Evolutionary conservation across 2,797 vertebrate genomes (phyloP), one percentile per base, ranked within the genome.

Genomic region (Tenualosa ilisha): DNA sequence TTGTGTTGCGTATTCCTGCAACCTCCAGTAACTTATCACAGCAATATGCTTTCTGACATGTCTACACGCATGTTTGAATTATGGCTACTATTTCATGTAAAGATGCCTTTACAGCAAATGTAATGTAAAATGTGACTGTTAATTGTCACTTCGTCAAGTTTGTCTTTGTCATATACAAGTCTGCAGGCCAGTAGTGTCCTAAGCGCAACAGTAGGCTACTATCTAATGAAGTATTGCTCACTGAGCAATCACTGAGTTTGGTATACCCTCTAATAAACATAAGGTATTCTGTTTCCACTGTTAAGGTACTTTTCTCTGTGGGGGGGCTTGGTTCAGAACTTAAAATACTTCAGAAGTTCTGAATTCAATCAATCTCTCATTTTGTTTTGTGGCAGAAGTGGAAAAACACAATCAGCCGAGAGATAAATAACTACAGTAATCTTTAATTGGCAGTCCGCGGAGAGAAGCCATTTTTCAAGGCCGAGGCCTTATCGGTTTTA

Each of bases 391-490:
- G 72, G 72, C 72, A 40, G 17, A 46, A 46, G 72, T 79, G 72
- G 37, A 43, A 79, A 46, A 79, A 79, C 72, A 9, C 72, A 79
- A 79, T 79, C 72, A 79, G 72, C 72, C 17, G 72, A 79, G 72
- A 79, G 72, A 79, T 79, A 79, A 79, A 79, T 79, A 37, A 61
- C 49, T 12, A 75, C 82, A n/a, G 84, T 85, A 86, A 88, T 94
- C 93, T 94, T 94, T 93, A 94, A 91, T 91, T 90, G 87, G 87
- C 91, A 87, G 91, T 92, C 88, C 81, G 88, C 85, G 37, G 85
- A 88, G 86, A 92, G 93, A 92, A 93, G 93, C 93, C 92, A 94
- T 93, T 92, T 93, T 93, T 94, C 90, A 93, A 92, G 89, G 92
- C 87, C 92, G 91, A 92, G 90, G 88, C 89, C 89, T 91, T 93